Evolutionary conservation across 2,888 invertebrate genomes (phyloP).

Genomic region (Palloptera scutellata): DNA sequence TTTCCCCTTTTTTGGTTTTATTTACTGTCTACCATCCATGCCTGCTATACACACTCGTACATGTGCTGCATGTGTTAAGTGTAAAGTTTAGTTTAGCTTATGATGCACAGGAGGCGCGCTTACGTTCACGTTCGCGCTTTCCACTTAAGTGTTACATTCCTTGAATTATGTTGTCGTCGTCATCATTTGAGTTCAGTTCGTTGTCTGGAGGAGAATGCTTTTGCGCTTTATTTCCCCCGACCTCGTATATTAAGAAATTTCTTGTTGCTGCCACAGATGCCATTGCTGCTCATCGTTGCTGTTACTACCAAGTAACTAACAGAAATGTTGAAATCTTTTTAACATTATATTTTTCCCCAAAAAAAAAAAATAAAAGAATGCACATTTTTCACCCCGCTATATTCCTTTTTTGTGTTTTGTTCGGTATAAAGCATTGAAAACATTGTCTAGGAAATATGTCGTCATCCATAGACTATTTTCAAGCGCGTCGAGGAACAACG

Average conservation of each 20-base stretch:
- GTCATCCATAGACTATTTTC: slow-evolving; percentile 21
- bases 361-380: not conserved
- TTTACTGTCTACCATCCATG: not conserved
- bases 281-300: not conserved
- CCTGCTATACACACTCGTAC: too few relatives aligned
- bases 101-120: too few relatives aligned
- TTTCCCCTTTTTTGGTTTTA: not conserved
- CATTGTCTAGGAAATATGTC: slow-evolving; percentile 37
- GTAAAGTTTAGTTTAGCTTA: too few relatives aligned
- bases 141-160: not conserved
- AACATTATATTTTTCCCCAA: not conserved
- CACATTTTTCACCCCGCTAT: not conserved
- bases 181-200: too few relatives aligned
- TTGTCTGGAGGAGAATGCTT: not conserved
- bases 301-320: not conserved
- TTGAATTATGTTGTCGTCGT: not conserved
- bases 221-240: slow-evolving; percentile 2
- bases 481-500: not conserved
- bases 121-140: too few relatives aligned
- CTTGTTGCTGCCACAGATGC: not conserved
- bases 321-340: not conserved
- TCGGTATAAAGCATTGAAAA: slow-evolving; percentile 17
- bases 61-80: too few relatives aligned
- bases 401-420: not conserved
- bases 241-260: slow-evolving; percentile 1